Evolutionary conservation across 2,888 invertebrate species (phyloP).

Genomic region (Seira ritae): DNA sequence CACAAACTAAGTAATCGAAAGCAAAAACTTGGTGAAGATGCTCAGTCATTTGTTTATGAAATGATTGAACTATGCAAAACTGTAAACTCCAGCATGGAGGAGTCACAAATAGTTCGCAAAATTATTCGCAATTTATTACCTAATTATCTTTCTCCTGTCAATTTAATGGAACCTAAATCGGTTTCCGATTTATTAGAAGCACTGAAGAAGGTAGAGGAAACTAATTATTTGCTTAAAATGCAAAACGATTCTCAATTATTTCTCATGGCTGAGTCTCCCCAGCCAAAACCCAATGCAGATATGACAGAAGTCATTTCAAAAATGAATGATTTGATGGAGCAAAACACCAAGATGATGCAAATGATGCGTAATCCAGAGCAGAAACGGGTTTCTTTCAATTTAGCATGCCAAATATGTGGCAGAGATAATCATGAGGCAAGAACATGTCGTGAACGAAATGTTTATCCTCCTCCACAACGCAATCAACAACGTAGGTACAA

Average conservation of each 20-base stretch:
- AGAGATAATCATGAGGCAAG: too few relatives aligned
- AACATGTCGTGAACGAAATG: too few relatives aligned
- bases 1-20: not conserved
- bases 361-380: too few relatives aligned
- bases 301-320: not conserved
- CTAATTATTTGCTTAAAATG: not conserved
- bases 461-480: too few relatives aligned
- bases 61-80: not conserved
- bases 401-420: too few relatives aligned
- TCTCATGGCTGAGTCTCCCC: not conserved
- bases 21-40: not conserved
- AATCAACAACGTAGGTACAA: too few relatives aligned
- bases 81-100: not conserved
- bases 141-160: not conserved
- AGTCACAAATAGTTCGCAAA: not conserved
- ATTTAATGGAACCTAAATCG: not conserved
- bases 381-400: too few relatives aligned
- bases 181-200: not conserved
- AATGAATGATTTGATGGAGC: too few relatives aligned
- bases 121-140: conserved; percentile 7
- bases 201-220: conserved; percentile 12
- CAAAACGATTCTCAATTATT: not conserved
- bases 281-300: not conserved
- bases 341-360: too few relatives aligned
- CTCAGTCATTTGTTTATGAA: conserved; percentile 6